phyloP scores from a whole-genome alignment of 2,113 vertebrate species.

The Trichomycterus rosablanca region DNA sequence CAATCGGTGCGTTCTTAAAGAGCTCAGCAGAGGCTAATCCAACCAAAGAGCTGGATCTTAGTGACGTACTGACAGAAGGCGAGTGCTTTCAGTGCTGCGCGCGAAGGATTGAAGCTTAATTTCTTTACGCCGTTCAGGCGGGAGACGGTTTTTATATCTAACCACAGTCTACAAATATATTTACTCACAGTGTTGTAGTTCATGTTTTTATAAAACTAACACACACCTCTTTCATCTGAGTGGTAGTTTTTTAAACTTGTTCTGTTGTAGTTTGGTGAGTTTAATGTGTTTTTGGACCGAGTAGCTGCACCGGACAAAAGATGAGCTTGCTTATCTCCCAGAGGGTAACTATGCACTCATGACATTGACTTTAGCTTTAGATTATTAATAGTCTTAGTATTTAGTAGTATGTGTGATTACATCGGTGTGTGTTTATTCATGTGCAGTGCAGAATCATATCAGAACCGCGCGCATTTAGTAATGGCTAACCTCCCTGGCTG shows the following conservation, averaged over 20 bases:
- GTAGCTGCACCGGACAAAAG: constrained; percentile 42
- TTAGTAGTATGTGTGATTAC: too few species aligned
- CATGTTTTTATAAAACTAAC: not conserved
- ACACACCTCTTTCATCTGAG: not conserved
- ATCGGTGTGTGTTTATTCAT: too few species aligned
- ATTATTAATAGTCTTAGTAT: too few species aligned
- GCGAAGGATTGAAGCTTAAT: constrained; percentile 63
- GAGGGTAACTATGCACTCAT: constrained; percentile 52
- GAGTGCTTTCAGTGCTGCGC: constrained; percentile 57
- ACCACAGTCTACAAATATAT: too few species aligned
- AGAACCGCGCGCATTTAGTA: not conserved
- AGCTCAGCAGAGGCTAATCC: constrained; percentile 35
- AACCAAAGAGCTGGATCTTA: constrained; percentile 45
- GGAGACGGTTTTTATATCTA: constrained; percentile 46
- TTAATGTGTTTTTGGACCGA: constrained; percentile 25
- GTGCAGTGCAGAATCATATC: too few species aligned
- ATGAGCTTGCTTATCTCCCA: constrained; percentile 63
- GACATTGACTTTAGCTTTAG: too few species aligned
- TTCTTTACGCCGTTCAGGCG: constrained; percentile 52
- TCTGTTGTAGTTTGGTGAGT: not conserved
- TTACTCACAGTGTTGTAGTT: not conserved
- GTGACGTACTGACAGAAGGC: constrained; percentile 48
- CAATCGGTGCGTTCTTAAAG: constrained; percentile 27
- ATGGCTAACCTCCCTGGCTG: too few species aligned
- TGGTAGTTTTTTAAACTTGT: not conserved